phyloP scores from a whole-genome alignment of 2,113 vertebrate genomes.

The Noturus placidus region DNA sequence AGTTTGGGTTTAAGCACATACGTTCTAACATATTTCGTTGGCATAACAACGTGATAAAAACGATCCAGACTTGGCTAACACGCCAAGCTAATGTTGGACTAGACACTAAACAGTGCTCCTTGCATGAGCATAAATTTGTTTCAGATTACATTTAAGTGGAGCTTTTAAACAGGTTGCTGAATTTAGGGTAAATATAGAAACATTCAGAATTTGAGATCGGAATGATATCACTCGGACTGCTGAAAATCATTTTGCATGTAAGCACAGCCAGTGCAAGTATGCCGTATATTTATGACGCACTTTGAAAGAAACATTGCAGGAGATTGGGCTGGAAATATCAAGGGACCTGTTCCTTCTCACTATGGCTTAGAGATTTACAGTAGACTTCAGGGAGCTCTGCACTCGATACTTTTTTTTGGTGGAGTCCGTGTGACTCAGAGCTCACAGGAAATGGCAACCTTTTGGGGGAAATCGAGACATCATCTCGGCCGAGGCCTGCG shows the following conservation, averaged over 20 bases:
- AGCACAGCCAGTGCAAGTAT: not conserved
- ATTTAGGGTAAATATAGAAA: not conserved
- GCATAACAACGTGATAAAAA: not conserved
- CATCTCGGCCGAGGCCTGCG: constrained; percentile 17
- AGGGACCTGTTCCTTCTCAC: not conserved
- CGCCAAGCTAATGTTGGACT: not conserved
- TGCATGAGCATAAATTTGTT: not conserved
- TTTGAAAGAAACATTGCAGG: constrained; percentile 27
- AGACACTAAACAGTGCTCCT: not conserved
- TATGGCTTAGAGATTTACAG: constrained; percentile 24
- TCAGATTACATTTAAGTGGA: not conserved
- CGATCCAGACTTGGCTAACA: not conserved
- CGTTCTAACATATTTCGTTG: not conserved
- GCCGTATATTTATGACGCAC: not conserved
- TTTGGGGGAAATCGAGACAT: constrained; percentile 53
- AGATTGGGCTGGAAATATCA: constrained; percentile 8
- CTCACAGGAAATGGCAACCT: constrained; percentile 50
- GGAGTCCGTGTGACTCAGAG: constrained; percentile 34
- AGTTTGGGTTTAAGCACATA: not conserved
- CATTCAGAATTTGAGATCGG: not conserved
- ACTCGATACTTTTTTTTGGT: constrained; percentile 3
- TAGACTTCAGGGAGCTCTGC: constrained; percentile 9
- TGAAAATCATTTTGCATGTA: not conserved
- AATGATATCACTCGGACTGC: not conserved
- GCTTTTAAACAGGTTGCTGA: not conserved